Evolutionary conservation across 2,113 vertebrate genomes (phyloP).

Genomic region (Gulo gulo): DNA sequence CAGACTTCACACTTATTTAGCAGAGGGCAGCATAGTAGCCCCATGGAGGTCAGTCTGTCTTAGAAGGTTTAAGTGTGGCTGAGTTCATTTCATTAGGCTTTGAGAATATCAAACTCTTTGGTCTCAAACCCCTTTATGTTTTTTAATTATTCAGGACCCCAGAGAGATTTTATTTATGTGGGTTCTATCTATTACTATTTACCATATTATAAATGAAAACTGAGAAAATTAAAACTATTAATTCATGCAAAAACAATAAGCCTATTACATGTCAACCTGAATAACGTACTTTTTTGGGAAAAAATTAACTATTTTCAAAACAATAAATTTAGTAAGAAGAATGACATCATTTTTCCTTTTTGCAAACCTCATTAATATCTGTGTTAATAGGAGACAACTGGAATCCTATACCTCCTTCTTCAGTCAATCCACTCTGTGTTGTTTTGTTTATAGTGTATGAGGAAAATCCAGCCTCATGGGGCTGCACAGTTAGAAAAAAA

Average conservation of each 20-base stretch:
- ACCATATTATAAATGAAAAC: conserved; percentile 5
- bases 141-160: background rate
- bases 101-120: background rate
- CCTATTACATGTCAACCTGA: background rate
- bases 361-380: background rate
- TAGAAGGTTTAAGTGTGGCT: background rate
- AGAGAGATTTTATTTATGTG: background rate
- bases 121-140: background rate
- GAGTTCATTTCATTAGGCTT: background rate
- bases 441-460: background rate
- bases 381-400: background rate
- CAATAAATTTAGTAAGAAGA: conserved; percentile 14
- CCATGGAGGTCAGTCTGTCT: background rate
- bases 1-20: background rate
- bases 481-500: background rate
- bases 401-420: background rate
- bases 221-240: background rate
- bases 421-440: background rate
- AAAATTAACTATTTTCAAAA: background rate
- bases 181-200: background rate
- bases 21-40: background rate
- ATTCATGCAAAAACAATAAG: background rate
- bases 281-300: background rate
- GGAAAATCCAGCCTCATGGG: background rate
- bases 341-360: background rate